Percentiles rank a stretch among this genome's conserved stretches.
Conservation (phyloP, 2,113 vertebrate genomes). For the Rhinoderma darwinii region DNA sequence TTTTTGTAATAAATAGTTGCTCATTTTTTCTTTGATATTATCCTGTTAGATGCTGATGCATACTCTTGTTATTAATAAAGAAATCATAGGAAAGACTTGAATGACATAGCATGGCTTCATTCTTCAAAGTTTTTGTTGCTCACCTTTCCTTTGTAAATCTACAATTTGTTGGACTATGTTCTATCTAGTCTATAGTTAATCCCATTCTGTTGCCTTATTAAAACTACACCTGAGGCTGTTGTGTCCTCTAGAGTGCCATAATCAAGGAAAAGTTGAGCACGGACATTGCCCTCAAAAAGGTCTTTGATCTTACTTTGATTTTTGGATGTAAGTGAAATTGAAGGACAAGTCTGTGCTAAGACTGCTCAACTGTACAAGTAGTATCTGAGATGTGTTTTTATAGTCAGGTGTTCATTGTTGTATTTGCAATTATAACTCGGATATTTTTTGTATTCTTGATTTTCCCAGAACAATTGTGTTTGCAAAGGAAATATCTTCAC, state of each 20-base stretch:
- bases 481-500: no score
- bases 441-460: not conserved
- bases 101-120: not conserved
- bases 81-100: not conserved
- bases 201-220: constrained; percentile 20
- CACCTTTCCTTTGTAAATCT: not conserved
- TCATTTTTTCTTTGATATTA: constrained; percentile 20
- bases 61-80: not conserved
- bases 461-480: not conserved
- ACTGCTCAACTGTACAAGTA: not conserved
- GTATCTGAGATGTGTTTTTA: not conserved
- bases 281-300: constrained; percentile 24
- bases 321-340: not conserved
- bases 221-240: constrained; percentile 31
- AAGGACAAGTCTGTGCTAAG: constrained; percentile 30
- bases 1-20: constrained; percentile 13
- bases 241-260: constrained; percentile 17
- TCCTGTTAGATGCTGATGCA: not conserved
- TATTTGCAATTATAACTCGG: not conserved
- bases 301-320: constrained; percentile 43
- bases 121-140: constrained; percentile 24
- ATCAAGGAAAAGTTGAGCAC: constrained; percentile 18
- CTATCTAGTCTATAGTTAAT: constrained; percentile 7
- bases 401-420: not conserved
- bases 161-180: not conserved